Evolutionary conservation across 2,888 invertebrate genomes (phyloP), one percentile per base, ranked within the genome.

Genomic region (Parnassius orleans): DNA sequence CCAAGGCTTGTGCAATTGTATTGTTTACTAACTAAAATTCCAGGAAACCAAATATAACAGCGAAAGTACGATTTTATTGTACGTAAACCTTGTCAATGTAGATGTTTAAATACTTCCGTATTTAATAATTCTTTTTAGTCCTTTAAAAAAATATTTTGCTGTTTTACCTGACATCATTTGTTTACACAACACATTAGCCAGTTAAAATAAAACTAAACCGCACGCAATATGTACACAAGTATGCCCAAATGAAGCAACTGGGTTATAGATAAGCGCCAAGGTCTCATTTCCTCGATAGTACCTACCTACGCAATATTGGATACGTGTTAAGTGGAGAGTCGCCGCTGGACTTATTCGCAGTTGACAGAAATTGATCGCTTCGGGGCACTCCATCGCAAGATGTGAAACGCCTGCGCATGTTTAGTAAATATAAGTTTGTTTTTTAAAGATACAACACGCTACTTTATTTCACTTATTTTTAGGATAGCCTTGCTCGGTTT

Each of bases 311-410:
- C 59, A 63, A 55, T 55, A 58, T 55, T 63, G 63, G 46, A 47
- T 55, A 51, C 54, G 46, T 50, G 54, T 53, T 44, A 12, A 15
- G 47, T 46, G 44, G 56, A 75, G 81, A 77, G 80, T 75, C 75
- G 71, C 69, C 70, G 74, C 77, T 79, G 81, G 78, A 79, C 55
- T 59, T 60, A 63, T 60, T 63, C 79, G 75, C 76, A 76, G 82
- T 82, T 81, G 80, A 77, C 74, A 78, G 82, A 84, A 84, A 84
- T 84, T 83, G 84, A 83, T 82, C 81, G 81, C 83, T 73, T 68
- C 72, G 72, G 79, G 84, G 74, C 72, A 63, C 66, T 70, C 65
- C 66, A 68, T 64, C 67, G 67, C 61, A 66, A 48, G 14, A 56
- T 70, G 65, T 70, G 65, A 75, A 69, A 47, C 47, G 53, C 43